Conservation (phyloP, 23 tunicate species). For the Ciona savignyi region DNA sequence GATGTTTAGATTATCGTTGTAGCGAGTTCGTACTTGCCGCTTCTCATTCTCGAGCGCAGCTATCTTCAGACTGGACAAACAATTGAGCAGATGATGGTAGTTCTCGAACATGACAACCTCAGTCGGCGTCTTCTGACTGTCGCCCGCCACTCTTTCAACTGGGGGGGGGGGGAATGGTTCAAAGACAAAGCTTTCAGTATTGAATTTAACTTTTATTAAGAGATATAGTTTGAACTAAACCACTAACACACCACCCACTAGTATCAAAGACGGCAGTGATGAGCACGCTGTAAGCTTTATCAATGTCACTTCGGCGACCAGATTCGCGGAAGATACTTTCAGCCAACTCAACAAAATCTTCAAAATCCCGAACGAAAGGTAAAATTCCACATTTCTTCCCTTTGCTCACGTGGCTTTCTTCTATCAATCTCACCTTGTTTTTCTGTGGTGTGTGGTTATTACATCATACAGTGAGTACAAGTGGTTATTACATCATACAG, state of each 20-base stretch:
- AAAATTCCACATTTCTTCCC: slow-evolving; percentile 87
- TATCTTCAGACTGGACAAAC: slow-evolving; percentile 67
- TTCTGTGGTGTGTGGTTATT: no score
- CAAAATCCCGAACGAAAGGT: slow-evolving; percentile 85
- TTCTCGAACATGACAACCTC: slow-evolving; percentile 93
- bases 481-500: no score
- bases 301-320: slow-evolving; percentile 64
- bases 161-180: background rate
- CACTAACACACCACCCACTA: no score
- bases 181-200: background rate
- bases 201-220: no score
- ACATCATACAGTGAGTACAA: no score
- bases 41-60: slow-evolving; percentile 72
- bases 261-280: slow-evolving; percentile 74
- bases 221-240: no score
- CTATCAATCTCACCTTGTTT: slow-evolving; percentile 29
- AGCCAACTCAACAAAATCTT: slow-evolving; percentile 89
- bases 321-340: slow-evolving; percentile 87
- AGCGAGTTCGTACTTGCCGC: slow-evolving; percentile 47
- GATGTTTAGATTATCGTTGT: slow-evolving; percentile 36
- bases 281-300: slow-evolving; percentile 83
- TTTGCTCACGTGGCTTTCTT: slow-evolving; percentile 52
- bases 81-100: slow-evolving; percentile 75
- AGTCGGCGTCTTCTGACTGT: slow-evolving; percentile 83
- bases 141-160: slow-evolving; percentile 46